Evolutionary conservation across 2,797 vertebrate genomes (phyloP).

Genomic region (Setipinna tenuifilis): DNA sequence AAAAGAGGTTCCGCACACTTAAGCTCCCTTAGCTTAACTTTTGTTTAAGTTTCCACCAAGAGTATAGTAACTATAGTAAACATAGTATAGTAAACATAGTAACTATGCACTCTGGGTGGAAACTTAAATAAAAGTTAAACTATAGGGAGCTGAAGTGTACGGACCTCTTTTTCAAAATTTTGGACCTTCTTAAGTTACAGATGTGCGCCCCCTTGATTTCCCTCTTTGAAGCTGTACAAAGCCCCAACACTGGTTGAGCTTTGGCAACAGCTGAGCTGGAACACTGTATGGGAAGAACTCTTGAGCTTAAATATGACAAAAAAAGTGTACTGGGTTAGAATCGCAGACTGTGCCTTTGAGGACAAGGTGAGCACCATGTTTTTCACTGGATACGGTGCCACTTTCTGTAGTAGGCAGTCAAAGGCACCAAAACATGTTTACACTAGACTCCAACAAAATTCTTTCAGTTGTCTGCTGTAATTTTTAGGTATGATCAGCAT

Average conservation of each 20-base stretch:
- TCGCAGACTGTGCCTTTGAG: not conserved
- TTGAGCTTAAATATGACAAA: not conserved
- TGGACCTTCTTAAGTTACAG: too few relatives aligned
- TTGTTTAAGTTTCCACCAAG: too few relatives aligned
- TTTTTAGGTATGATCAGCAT: not conserved
- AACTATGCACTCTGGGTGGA: too few relatives aligned
- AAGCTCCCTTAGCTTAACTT: too few relatives aligned
- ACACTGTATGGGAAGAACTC: not conserved
- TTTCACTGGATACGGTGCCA: not conserved
- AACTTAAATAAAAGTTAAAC: too few relatives aligned
- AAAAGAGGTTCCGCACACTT: too few relatives aligned
- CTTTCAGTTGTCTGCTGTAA: not conserved
- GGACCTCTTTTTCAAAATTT: too few relatives aligned
- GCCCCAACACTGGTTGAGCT: not conserved
- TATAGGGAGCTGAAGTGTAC: too few relatives aligned
- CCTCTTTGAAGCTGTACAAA: not conserved
- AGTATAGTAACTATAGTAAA: too few relatives aligned
- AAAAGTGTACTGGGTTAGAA: too few relatives aligned
- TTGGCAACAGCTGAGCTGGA: not conserved
- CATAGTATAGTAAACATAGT: too few relatives aligned
- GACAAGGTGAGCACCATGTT: not conserved
- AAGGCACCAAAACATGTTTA: not conserved
- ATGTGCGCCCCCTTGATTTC: too few relatives aligned
- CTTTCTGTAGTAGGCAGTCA: not conserved
- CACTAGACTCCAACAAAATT: not conserved